Base-by-base conservation (phyloP, 2,113 vertebrate species). In the Leuciscus idus region DNA sequence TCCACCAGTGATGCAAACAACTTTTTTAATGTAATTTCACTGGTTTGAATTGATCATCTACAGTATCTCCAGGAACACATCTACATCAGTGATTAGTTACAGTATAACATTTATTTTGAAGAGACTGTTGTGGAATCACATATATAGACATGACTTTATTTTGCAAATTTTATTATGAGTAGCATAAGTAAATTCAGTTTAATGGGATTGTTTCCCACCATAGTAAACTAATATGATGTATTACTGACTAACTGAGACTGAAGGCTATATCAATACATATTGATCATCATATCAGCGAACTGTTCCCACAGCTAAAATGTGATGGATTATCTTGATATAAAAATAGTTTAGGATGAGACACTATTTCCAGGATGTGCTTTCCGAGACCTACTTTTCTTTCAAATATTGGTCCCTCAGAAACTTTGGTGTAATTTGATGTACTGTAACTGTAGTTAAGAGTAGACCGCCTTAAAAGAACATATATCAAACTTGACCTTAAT, bases 401-500 rank as follows among this genome's bases (percentile, higher is more conserved):
- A 8, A 26, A 39, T 73, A 73, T 12, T 30, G 26, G 12, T 66
- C 36, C 36, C 33, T 23, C 36, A 43, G 36, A 73, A 73, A 62
- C 59, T 59, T 59, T 28, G 3, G 1, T 70, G 36, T 70, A 70
- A 64, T 62, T 62, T 28, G 62, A 36, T 50, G 48, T 50, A 50
- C 17, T 36, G 66, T 70, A 9, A 50, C 17, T 36, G 66, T 70
- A 9, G 28, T 19, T 62, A 39, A 73, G 10, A 73, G 36, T 73
- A 39, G 36, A 73, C 10, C n/a, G 36, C 70, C 39, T 73, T 21
- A n/a, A 43, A 73, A 12, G 4, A 73, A 73, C 4, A 43, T n/a
- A 61, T 72, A 73, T 39, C 21, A 73, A 43, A 73, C 36, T 73
- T 73, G 70, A 73, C 70, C 59, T 26, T 61, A 61, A 61, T 61